Evolutionary conservation across 2,113 vertebrate species (phyloP).

Genomic region (Nannospalax galili): DNA sequence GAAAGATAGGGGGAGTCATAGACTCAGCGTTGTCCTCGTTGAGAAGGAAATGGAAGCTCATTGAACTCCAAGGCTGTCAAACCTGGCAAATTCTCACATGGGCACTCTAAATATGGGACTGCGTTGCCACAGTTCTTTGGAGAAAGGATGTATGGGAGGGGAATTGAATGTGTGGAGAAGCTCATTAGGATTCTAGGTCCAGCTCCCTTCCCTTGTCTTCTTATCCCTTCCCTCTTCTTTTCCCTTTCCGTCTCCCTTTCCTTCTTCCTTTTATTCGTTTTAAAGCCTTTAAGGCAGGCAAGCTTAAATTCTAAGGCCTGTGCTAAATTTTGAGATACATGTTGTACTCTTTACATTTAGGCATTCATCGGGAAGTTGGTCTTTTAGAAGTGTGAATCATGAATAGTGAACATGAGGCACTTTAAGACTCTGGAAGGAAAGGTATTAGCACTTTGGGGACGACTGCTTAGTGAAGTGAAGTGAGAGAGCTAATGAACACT

Average conservation of each 20-base stretch:
- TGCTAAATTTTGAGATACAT: constrained; percentile 53
- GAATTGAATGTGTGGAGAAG: background rate
- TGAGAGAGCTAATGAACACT: constrained; percentile 72
- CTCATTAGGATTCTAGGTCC: background rate
- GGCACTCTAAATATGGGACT: background rate
- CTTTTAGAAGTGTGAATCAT: constrained; percentile 66
- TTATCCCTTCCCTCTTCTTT: accelerated
- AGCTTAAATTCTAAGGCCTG: constrained; percentile 22
- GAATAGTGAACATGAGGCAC: constrained; percentile 67
- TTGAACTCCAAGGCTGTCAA: background rate
- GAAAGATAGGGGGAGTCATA: background rate
- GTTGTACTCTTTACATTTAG: constrained; percentile 59
- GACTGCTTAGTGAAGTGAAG: constrained; percentile 51
- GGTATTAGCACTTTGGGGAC: constrained; percentile 65
- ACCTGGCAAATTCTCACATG: background rate
- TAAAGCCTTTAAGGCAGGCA: constrained; percentile 15
- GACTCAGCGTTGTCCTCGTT: background rate
- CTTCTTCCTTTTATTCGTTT: background rate
- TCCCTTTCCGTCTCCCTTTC: accelerated
- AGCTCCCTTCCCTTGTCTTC: accelerated
- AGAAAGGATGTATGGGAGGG: background rate
- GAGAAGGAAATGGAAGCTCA: background rate
- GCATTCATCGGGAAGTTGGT: constrained; percentile 64
- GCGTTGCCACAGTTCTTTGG: background rate
- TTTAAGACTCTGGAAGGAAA: constrained; percentile 56